A percentile compares a stretch with the other conserved stretches of the same genome.
Conservation (phyloP, 1,140 invertebrate species). For the Euura saliciscinereae region DNA sequence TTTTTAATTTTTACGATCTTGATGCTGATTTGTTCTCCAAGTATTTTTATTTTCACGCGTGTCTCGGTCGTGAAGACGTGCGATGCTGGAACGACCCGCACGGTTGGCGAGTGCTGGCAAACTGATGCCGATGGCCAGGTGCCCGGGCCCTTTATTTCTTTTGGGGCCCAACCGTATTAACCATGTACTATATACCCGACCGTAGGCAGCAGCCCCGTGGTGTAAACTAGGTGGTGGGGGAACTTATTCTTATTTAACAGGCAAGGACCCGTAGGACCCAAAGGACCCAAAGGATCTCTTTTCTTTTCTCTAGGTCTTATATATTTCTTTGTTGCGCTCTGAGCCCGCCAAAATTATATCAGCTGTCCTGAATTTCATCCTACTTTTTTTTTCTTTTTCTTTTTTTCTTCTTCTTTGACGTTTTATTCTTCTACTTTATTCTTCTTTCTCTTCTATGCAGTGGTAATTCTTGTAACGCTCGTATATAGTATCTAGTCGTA, state of each 20-base stretch:
- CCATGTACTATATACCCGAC: constrained; percentile 2
- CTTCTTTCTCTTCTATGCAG: constrained; percentile 6
- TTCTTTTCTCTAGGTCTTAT: constrained; percentile 26
- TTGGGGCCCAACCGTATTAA: constrained; percentile 37
- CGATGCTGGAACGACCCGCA: constrained; percentile 14
- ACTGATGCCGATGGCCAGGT: constrained; percentile 52
- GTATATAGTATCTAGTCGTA: no score
- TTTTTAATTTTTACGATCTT: background rate
- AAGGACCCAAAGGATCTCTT: constrained; percentile 26
- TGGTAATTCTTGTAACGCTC: background rate
- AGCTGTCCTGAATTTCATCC: constrained; percentile 52
- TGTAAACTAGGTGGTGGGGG: constrained; percentile 28
- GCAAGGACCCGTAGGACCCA: constrained; percentile 39
- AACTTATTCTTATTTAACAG: constrained; percentile 56
- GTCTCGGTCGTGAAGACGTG: background rate
- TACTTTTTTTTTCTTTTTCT: constrained; percentile 16
- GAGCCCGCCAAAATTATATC: constrained; percentile 57
- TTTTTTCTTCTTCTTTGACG: background rate
- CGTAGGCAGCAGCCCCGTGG: constrained; percentile 19
- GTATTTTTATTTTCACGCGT: background rate
- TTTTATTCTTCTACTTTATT: background rate
- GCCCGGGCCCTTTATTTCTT: constrained; percentile 56
- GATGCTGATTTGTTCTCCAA: no score
- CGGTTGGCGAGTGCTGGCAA: constrained; percentile 38
- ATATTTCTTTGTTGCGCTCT: constrained; percentile 18